Percentiles rank a stretch among this genome's conserved stretches.
Conservation (phyloP, 2,888 invertebrate species). For the Bimastos eiseni region DNA sequence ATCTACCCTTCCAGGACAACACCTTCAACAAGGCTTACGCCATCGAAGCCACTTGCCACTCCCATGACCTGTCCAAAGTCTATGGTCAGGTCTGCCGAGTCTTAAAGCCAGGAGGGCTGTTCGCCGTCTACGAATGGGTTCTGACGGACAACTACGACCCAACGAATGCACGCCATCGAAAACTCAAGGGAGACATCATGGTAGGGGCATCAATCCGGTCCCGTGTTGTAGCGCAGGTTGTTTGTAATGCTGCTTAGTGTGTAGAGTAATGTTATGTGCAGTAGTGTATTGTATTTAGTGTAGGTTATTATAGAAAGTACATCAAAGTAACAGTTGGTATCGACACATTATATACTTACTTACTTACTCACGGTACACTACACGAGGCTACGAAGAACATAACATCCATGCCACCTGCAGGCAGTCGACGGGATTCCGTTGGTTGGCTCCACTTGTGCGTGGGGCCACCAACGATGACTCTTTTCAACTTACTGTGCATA, state of each 20-base stretch:
- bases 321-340: too few species aligned
- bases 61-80: conserved; percentile 32
- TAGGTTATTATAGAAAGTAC: too few species aligned
- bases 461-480: too few species aligned
- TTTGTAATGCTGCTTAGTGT: background rate
- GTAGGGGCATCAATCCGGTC: too few species aligned
- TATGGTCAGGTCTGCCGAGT: conserved; percentile 40
- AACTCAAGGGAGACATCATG: conserved; percentile 41
- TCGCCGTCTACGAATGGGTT: conserved; percentile 44
- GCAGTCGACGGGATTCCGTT: too few species aligned
- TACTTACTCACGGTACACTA: too few species aligned
- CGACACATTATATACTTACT: too few species aligned
- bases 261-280: too few species aligned
- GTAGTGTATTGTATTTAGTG: background rate
- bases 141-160: conserved; percentile 43
- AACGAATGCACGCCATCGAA: conserved; percentile 35
- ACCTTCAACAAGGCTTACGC: conserved; percentile 42
- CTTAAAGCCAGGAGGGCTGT: conserved; percentile 44
- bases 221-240: background rate
- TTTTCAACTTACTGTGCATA: too few species aligned
- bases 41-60: conserved; percentile 45
- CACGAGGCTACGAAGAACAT: too few species aligned
- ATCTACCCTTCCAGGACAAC: conserved; percentile 34
- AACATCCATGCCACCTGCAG: too few species aligned
- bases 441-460: too few species aligned